Conservation (phyloP, 23 tunicate species). For the Oikopleura vanhoeffeni region DNA sequence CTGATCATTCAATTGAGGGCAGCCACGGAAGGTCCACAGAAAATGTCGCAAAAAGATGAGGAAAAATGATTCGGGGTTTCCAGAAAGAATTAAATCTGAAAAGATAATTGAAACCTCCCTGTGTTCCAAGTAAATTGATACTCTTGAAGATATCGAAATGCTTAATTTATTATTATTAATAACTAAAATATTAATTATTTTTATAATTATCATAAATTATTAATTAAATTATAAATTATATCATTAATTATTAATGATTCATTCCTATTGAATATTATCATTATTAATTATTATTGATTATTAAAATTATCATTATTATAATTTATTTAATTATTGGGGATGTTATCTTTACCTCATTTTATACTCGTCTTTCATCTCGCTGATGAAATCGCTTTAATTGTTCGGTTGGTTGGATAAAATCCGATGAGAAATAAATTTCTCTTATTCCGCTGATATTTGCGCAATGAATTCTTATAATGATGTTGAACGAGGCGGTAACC, state of each 20-base stretch:
- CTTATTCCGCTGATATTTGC: conserved; percentile 27
- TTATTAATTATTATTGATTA: too few relatives aligned
- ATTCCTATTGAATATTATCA: too few relatives aligned
- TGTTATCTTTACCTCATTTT: conserved; percentile 5
- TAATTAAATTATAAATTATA: too few relatives aligned
- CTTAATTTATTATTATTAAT: too few relatives aligned
- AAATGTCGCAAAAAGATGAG: conserved; percentile 82
- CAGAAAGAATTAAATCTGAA: conserved; percentile 71
- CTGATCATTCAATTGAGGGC: conserved; percentile 43
- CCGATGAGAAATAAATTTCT: conserved; percentile 75
- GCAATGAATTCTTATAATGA: conserved; percentile 89
- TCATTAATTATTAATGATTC: too few relatives aligned
- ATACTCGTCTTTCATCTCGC: conserved; percentile 16
- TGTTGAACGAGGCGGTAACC: conserved; percentile 88
- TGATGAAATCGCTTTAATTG: conserved; percentile 60
- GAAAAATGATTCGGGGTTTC: conserved; percentile 55
- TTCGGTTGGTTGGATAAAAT: conserved; percentile 72
- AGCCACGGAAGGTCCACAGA: conserved; percentile 51
- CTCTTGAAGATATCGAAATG: conserved; percentile 42
- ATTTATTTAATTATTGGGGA: too few relatives aligned
- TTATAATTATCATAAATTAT: too few relatives aligned
- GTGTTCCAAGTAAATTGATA: conserved; percentile 87
- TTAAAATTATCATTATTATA: too few relatives aligned
- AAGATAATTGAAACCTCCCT: conserved; percentile 77
- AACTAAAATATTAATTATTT: too few relatives aligned